Evolutionary conservation across 1,140 invertebrate genomes (phyloP).

Genomic region (Trachelipus rathkii): DNA sequence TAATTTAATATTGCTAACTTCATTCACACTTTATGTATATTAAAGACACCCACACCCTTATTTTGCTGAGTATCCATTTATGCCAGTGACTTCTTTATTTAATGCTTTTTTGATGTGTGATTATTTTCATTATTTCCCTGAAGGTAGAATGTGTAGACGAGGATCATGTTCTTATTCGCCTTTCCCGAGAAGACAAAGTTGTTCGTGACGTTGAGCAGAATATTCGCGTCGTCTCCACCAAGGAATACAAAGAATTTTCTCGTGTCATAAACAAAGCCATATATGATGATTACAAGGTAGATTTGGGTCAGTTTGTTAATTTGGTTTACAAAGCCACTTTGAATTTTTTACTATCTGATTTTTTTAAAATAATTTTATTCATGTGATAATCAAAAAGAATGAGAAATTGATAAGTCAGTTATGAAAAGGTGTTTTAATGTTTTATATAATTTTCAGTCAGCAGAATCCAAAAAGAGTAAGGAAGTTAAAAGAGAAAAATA

Average conservation of each 20-base stretch:
- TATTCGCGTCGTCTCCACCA: conserved; percentile 30
- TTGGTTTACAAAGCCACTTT: no score
- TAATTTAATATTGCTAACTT: no score
- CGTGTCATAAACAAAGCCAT: conserved; percentile 44
- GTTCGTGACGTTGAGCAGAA: conserved; percentile 40
- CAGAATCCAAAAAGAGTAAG: not conserved
- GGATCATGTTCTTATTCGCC: conserved; percentile 34
- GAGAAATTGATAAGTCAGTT: not conserved
- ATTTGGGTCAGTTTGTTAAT: not conserved
- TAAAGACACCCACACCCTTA: no score
- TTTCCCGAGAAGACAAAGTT: conserved; percentile 28
- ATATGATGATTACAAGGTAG: conserved; percentile 42
- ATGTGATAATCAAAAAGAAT: not conserved
- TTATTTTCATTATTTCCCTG: not conserved
- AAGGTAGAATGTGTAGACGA: conserved; percentile 42
- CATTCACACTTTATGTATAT: no score
- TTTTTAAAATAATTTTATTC: no score
- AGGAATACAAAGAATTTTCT: conserved; percentile 36
- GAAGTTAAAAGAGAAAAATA: not conserved
- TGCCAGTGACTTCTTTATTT: no score
- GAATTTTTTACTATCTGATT: no score
- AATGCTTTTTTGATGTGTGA: not conserved
- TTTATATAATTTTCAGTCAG: not conserved
- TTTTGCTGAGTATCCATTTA: no score
- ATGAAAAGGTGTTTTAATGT: not conserved